Evolutionary conservation across 2,113 vertebrate species (phyloP).

Genomic region (Triplophysa tibetana): DNA sequence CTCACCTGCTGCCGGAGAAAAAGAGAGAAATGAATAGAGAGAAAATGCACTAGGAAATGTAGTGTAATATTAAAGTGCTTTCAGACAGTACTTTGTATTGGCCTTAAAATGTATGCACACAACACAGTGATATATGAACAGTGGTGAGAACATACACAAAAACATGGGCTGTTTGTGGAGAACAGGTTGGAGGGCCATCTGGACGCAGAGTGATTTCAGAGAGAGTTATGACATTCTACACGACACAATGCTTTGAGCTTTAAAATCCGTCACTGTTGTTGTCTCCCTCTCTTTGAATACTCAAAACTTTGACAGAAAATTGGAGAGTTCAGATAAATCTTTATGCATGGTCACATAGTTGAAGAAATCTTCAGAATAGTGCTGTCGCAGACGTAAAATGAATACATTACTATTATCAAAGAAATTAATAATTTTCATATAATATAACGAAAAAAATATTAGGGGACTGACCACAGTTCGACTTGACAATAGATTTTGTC

Average conservation of each 20-base stretch:
- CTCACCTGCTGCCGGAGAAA: slow-evolving; percentile 69
- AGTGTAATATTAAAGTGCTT: slow-evolving; percentile 3
- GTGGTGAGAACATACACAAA: not conserved
- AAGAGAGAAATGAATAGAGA: not conserved
- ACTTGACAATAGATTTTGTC: no score
- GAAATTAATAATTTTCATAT: no score
- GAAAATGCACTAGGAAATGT: not conserved
- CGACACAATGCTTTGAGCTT: slow-evolving; percentile 55
- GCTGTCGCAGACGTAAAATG: no score
- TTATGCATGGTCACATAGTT: not conserved
- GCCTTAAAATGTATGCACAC: not conserved
- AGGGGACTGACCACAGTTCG: no score
- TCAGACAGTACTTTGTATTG: not conserved
- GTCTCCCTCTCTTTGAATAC: slow-evolving; percentile 12
- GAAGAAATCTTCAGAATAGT: not conserved
- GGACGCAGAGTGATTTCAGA: slow-evolving; percentile 48
- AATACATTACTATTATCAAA: no score
- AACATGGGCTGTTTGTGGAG: slow-evolving; percentile 23
- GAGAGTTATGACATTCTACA: slow-evolving; percentile 52
- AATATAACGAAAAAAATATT: no score
- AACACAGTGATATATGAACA: not conserved
- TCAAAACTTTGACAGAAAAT: not conserved
- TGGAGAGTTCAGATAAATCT: not conserved
- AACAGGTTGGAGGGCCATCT: slow-evolving; percentile 57
- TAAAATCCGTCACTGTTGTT: slow-evolving; percentile 53